Conservation (phyloP, 53 echinoderm and acorn worm genomes). For the Holothuria scabra region DNA sequence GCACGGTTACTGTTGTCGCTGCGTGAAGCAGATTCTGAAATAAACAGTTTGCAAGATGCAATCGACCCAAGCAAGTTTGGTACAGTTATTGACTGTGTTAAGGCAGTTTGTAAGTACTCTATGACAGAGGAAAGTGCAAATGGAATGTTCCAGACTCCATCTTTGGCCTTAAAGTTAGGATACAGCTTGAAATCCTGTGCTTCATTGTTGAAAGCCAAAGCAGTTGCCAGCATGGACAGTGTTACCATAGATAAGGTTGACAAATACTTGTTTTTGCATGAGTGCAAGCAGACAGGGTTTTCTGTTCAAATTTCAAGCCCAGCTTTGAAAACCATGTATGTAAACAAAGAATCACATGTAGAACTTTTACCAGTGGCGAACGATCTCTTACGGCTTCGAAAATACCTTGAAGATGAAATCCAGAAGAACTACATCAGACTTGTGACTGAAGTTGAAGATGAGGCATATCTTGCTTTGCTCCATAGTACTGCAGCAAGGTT, state of each 20-base stretch:
- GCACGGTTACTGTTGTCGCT: neutral
- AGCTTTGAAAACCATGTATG: constrained; percentile 6
- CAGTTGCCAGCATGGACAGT: neutral
- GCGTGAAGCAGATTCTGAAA: neutral
- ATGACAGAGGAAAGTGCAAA: neutral
- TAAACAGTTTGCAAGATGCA: neutral
- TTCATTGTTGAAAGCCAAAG: neutral
- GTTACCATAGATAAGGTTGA: neutral
- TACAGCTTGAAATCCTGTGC: constrained; percentile 22
- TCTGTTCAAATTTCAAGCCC: neutral
- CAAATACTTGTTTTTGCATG: neutral
- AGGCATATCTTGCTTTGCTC: neutral
- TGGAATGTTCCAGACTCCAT: neutral
- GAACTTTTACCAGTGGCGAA: neutral
- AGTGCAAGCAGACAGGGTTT: constrained; percentile 18
- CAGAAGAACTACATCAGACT: neutral
- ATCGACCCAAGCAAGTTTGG: neutral
- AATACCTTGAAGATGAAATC: neutral
- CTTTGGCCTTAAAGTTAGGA: constrained; percentile 7
- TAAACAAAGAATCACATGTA: neutral
- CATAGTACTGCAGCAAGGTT: neutral
- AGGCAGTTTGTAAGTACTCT: neutral
- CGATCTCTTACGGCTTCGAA: neutral
- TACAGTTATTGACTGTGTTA: neutral
- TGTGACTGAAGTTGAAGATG: neutral